Percentiles rank a stretch among this genome's conserved stretches.
Conservation (phyloP, 2,888 invertebrate species). For the Dryobota labecula region DNA sequence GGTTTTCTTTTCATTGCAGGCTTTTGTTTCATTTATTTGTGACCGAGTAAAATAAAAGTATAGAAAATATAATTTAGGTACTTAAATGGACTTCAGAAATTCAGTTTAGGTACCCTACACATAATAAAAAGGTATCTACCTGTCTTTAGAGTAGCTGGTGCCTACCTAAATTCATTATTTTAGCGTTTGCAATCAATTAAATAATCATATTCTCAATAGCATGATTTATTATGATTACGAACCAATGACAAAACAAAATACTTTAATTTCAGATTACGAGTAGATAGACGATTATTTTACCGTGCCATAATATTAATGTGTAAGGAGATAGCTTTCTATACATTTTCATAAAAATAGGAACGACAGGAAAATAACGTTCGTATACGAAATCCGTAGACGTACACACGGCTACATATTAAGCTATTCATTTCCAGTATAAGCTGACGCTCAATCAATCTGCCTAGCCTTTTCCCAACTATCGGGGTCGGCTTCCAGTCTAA, state of each 20-base stretch:
- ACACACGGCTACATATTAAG: too few species aligned
- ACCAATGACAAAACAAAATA: conserved; percentile 7
- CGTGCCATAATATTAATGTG: neutral
- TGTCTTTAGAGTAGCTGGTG: neutral
- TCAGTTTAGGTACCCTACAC: neutral
- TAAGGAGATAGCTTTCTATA: neutral
- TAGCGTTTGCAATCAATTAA: conserved; percentile 3
- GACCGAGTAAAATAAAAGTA: too few species aligned
- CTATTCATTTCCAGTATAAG: too few species aligned
- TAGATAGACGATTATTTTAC: conserved; percentile 3
- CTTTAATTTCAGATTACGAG: conserved; percentile 22
- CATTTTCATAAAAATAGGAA: neutral
- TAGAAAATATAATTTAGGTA: neutral
- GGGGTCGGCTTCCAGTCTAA: too few species aligned
- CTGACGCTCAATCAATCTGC: too few species aligned
- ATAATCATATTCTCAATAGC: conserved; percentile 1
- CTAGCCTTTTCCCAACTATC: too few species aligned
- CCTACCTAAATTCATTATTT: neutral
- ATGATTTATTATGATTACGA: neutral
- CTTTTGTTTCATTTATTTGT: neutral
- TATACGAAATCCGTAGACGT: conserved; percentile 18
- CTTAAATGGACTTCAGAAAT: neutral
- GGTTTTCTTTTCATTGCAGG: neutral
- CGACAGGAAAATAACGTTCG: conserved; percentile 8
- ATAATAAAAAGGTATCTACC: neutral